phyloP scores from a whole-genome alignment of 2,797 vertebrate species.

The Darevskia nairensis region DNA sequence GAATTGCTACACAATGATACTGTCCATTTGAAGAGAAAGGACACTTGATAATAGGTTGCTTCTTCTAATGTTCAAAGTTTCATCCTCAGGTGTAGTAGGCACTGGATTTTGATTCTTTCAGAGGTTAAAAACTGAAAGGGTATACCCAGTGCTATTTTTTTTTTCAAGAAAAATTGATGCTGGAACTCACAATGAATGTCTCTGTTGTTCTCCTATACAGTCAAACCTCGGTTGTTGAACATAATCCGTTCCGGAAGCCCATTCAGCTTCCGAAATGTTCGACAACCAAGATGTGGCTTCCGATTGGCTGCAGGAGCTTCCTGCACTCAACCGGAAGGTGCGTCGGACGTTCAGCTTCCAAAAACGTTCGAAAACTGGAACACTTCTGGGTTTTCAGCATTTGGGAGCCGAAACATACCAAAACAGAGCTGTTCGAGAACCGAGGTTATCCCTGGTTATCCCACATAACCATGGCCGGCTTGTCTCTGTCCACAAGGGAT shows the following conservation, averaged over 20 bases:
- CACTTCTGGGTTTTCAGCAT: no score
- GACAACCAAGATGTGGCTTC: accelerated
- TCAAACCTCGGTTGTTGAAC: no score
- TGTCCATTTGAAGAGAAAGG: not conserved
- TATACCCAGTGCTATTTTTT: not conserved
- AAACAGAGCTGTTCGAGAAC: not conserved
- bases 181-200: no score
- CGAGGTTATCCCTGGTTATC: no score
- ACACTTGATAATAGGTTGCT: not conserved
- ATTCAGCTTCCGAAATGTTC: accelerated
- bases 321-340: no score
- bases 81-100: not conserved
- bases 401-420: not conserved
- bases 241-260: no score
- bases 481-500: no score
- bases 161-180: accelerated
- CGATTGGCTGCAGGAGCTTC: no score
- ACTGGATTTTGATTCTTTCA: not conserved
- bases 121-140: not conserved
- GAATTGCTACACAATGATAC: not conserved
- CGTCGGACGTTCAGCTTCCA: accelerated
- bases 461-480: no score
- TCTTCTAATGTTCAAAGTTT: not conserved
- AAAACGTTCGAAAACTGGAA: no score
- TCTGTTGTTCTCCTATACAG: no score